These are phyloP conservation scores for Brachyptera risi DNA, from an alignment of 2,888 invertebrate species.

Conservation along the genomic window DNA sequence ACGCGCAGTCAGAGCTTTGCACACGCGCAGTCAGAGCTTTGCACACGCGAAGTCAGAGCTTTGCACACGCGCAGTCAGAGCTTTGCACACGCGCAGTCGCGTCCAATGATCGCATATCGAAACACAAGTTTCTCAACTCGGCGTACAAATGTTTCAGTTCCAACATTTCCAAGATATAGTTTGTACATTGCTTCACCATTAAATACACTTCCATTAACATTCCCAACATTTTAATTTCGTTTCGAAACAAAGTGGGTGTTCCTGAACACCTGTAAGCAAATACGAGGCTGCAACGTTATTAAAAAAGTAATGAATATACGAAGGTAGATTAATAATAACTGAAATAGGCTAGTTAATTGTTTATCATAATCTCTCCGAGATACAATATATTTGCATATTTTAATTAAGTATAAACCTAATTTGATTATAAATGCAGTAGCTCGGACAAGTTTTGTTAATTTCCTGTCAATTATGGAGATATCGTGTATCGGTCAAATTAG, in stretches of 20 bases:
- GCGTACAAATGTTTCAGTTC: too few relatives aligned
- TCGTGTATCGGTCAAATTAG: slow-evolving; percentile 14
- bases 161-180: too few relatives aligned
- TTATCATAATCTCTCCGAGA: slow-evolving; percentile 13
- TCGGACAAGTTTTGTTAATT: slow-evolving; percentile 19
- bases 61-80: too few relatives aligned
- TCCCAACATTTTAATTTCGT: slow-evolving; percentile 6
- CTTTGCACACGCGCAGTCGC: too few relatives aligned
- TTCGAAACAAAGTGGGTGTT: slow-evolving; percentile 18
- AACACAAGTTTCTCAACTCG: too few relatives aligned
- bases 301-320: too few relatives aligned
- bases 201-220: slow-evolving; percentile 10
- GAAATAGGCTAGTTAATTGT: slow-evolving; percentile 2
- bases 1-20: too few relatives aligned
- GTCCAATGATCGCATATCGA: too few relatives aligned
- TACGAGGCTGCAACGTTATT: neutral
- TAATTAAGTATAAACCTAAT: slow-evolving; percentile 19
- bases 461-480: slow-evolving; percentile 16
- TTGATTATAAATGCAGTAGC: slow-evolving; percentile 19
- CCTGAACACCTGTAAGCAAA: neutral
- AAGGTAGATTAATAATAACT: too few relatives aligned
- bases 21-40: too few relatives aligned
- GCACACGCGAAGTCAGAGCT: too few relatives aligned
- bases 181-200: too few relatives aligned
- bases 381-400: slow-evolving; percentile 18